Evolutionary conservation across 2,888 invertebrate genomes (phyloP).

Genomic region (Polydrusus cervinus): DNA sequence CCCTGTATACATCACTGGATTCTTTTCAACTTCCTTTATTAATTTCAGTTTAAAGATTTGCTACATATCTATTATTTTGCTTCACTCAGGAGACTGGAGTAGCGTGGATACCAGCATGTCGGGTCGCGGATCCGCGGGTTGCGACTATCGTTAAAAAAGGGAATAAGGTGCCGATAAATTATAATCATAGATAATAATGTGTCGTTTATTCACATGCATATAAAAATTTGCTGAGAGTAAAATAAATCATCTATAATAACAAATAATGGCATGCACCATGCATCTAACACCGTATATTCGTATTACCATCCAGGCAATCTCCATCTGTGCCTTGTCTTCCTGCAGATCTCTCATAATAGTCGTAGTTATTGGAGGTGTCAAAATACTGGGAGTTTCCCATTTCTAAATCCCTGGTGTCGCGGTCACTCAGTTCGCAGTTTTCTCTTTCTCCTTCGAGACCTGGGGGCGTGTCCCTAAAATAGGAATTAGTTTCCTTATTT

Average conservation of each 20-base stretch:
- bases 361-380: slow-evolving; percentile 87
- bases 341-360: slow-evolving; percentile 87
- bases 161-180: not conserved
- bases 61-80: too few relatives aligned
- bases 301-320: slow-evolving; percentile 89
- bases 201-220: slow-evolving; percentile 24
- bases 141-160: not conserved
- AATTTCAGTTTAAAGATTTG: too few relatives aligned
- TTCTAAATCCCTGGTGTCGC: slow-evolving; percentile 88
- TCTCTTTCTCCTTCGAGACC: slow-evolving; percentile 77
- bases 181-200: not conserved
- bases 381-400: slow-evolving; percentile 89
- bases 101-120: too few relatives aligned
- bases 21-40: too few relatives aligned
- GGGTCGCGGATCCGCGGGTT: too few relatives aligned
- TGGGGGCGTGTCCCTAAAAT: slow-evolving; percentile 58
- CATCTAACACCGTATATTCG: slow-evolving; percentile 20
- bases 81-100: too few relatives aligned
- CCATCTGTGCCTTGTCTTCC: slow-evolving; percentile 81
- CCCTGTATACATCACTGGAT: too few relatives aligned
- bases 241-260: not conserved
- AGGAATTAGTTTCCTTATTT: not conserved
- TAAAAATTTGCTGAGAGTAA: not conserved
- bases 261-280: slow-evolving; percentile 1
- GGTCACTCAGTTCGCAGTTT: slow-evolving; percentile 92